Evolutionary conservation across 2,113 vertebrate species (phyloP).

Genomic region (Echinops telfairi): DNA sequence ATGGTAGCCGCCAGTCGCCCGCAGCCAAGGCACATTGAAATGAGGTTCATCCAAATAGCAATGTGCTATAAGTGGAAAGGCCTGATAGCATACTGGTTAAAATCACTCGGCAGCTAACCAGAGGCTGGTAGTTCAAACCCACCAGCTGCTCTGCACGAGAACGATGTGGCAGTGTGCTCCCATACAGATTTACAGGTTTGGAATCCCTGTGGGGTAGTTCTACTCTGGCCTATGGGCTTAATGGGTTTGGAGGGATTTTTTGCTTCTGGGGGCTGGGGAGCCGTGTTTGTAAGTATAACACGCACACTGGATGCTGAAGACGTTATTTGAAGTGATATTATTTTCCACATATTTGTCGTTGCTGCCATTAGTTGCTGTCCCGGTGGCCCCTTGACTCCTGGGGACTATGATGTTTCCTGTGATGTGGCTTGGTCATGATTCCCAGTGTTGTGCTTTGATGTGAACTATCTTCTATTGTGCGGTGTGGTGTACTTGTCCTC

Average conservation of each 20-base stretch:
- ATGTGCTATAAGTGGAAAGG: not conserved
- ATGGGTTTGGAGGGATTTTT: too few species aligned
- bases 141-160: not conserved
- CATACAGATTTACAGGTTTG: too few species aligned
- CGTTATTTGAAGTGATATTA: not conserved
- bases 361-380: not conserved
- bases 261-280: too few species aligned
- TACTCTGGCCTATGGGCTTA: too few species aligned
- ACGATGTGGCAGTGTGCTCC: too few species aligned
- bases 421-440: too few species aligned
- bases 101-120: not conserved
- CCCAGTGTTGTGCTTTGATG: too few species aligned
- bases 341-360: not conserved
- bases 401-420: not conserved
- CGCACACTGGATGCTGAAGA: not conserved
- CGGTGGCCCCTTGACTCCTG: not conserved
- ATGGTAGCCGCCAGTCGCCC: not conserved
- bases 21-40: not conserved
- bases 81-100: not conserved
- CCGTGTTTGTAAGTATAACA: not conserved
- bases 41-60: not conserved
- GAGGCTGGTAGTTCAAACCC: not conserved
- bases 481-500: too few species aligned
- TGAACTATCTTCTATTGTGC: too few species aligned
- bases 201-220: too few species aligned